Percentiles rank a stretch among this genome's conserved stretches.
These are phyloP conservation scores for Cepphus grylle DNA, from an alignment of 2,113 vertebrate genomes.

Conservation along the genomic window DNA sequence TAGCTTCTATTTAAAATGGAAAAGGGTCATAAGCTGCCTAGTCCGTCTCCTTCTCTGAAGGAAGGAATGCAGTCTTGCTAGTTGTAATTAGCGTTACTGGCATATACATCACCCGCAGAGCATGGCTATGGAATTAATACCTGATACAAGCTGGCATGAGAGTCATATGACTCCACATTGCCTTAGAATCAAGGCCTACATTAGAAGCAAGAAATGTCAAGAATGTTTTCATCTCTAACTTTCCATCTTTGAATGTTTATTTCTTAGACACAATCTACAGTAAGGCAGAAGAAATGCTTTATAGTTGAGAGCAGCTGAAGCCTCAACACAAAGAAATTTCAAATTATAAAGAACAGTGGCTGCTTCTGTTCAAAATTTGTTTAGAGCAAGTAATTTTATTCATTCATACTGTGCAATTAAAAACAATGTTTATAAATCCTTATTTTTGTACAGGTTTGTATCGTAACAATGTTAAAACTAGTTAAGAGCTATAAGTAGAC, in stretches of 20 bases:
- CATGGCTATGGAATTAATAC: conserved; percentile 11
- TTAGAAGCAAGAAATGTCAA: background rate
- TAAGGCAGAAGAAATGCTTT: background rate
- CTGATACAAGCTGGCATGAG: background rate
- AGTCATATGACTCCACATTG: conserved; percentile 11
- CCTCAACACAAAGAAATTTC: background rate
- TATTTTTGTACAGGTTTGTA: background rate
- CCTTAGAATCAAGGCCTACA: background rate
- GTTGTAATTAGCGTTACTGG: conserved; percentile 26
- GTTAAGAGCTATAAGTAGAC: background rate
- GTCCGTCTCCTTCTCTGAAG: background rate
- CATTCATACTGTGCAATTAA: background rate
- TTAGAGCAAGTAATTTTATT: background rate
- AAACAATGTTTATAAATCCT: background rate
- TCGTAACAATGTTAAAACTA: background rate
- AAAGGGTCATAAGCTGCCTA: conserved; percentile 23
- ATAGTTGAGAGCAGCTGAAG: background rate
- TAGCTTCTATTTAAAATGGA: conserved; percentile 40
- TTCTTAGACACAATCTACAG: background rate
- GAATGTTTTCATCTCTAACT: background rate
- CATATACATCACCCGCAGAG: conserved; percentile 20
- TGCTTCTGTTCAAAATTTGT: background rate
- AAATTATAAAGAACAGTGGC: background rate
- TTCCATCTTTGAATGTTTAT: background rate
- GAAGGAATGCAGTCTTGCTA: conserved; percentile 20